phyloP scores from a whole-genome alignment of 2,888 invertebrate species.

The Agrotis ipsilon region DNA sequence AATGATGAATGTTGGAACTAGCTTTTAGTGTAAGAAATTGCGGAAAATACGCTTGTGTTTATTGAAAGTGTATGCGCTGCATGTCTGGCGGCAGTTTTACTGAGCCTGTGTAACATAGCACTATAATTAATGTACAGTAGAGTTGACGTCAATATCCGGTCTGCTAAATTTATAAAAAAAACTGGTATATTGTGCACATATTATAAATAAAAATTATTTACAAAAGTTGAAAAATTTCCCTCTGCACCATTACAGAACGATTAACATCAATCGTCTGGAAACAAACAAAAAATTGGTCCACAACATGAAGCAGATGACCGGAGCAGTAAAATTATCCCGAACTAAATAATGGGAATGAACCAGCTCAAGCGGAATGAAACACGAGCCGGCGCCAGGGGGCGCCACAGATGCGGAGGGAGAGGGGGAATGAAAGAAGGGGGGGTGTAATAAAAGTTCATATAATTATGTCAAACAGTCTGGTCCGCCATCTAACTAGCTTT shows the following conservation, averaged over 20 bases:
- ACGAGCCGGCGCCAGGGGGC: slow-evolving; percentile 42
- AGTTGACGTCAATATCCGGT: not conserved
- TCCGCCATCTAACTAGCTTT: slow-evolving; percentile 17
- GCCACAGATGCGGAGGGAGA: not conserved
- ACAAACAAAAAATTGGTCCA: slow-evolving; percentile 41
- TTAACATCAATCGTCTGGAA: slow-evolving; percentile 39
- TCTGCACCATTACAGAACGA: slow-evolving; percentile 8
- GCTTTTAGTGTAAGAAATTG: not conserved
- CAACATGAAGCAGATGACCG: slow-evolving; percentile 52
- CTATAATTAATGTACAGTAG: not conserved
- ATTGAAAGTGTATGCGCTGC: not conserved
- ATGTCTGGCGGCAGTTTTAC: not conserved
- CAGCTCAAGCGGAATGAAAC: slow-evolving; percentile 56
- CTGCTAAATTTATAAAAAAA: not conserved
- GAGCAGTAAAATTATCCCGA: slow-evolving; percentile 47
- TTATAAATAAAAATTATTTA: no score
- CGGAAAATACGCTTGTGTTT: not conserved
- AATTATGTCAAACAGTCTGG: slow-evolving; percentile 47
- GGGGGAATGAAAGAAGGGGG: not conserved
- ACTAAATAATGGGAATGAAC: slow-evolving; percentile 55
- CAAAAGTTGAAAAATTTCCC: not conserved
- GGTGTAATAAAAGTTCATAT: slow-evolving; percentile 47
- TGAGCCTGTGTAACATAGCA: not conserved
- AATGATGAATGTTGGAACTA: not conserved
- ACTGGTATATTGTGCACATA: not conserved